Conservation (phyloP, 2,888 invertebrate species). For the Timandra comae region DNA sequence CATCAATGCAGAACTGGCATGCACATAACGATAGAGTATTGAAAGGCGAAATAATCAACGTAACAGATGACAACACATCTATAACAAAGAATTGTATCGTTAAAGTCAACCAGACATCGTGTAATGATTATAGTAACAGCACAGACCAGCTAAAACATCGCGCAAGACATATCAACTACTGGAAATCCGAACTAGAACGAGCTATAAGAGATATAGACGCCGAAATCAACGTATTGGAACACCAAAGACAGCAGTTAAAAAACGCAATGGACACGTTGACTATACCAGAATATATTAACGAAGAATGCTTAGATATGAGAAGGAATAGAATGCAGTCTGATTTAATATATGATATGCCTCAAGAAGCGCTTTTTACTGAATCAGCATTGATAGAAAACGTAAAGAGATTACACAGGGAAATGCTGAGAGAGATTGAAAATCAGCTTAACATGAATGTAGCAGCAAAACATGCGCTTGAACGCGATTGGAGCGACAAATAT, state of each 20-base stretch:
- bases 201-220: slow-evolving; percentile 62
- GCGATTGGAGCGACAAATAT: slow-evolving; percentile 93
- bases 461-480: slow-evolving; percentile 86
- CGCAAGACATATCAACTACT: slow-evolving; percentile 62
- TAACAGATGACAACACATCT: slow-evolving; percentile 59
- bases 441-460: slow-evolving; percentile 85
- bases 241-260: slow-evolving; percentile 61
- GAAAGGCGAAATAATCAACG: slow-evolving; percentile 59
- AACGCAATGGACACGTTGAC: slow-evolving; percentile 58
- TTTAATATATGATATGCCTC: slow-evolving; percentile 83
- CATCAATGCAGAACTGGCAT: slow-evolving; percentile 54
- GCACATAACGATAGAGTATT: slow-evolving; percentile 53
- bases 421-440: slow-evolving; percentile 80
- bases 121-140: slow-evolving; percentile 55
- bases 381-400: slow-evolving; percentile 83
- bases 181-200: slow-evolving; percentile 62
- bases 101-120: slow-evolving; percentile 64
- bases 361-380: slow-evolving; percentile 85
- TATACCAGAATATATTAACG: slow-evolving; percentile 65
- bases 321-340: slow-evolving; percentile 83
- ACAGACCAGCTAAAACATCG: slow-evolving; percentile 60
- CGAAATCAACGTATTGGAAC: slow-evolving; percentile 53
- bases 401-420: slow-evolving; percentile 77
- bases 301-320: slow-evolving; percentile 83
- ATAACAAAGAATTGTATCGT: slow-evolving; percentile 64